Base-by-base conservation (phyloP, 2,113 vertebrate species). In the Seriola quinqueradiata region DNA sequence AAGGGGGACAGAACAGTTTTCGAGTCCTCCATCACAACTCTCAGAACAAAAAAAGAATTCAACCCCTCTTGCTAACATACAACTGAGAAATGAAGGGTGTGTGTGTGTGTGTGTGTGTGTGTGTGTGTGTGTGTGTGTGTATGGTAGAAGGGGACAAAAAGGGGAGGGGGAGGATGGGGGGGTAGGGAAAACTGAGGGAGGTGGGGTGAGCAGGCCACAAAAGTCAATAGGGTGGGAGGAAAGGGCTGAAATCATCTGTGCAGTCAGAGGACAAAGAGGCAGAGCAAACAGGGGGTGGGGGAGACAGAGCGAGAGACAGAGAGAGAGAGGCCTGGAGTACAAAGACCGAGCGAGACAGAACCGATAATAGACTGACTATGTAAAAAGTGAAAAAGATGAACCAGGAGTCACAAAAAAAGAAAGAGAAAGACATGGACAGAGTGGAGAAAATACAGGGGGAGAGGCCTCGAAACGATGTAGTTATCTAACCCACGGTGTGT, bases 221-320 rank as follows among this genome's bases (percentile, higher is more conserved):
- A 90, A 90, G 92, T 90, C 90, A 92, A 92, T 81, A 85, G 86
- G 83, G 77, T 85, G 85, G 87, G 85, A 92, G 87, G 87, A 90
- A 93, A 91, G 79, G 81, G 79, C 87, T 87, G 84, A 92, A 92
- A 91, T 89, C 88, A 90, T 90, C 84, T 87, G 75, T 72, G 65
- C 80, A 92, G 89, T 86, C 74, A 84, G 81, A 87, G 89, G 87
- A 92, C 83, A 92, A 84, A 89, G 87, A 91, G 79, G 54, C 63
- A 87, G 77, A 82, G 70, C 75, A 85, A 91, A 88, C 38, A 87
- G 75, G 63, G 80, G 72, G 68, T 52, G 69, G 81, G 75, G 83
- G 77, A 77, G 32, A 61, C 38, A 52, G 40, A 64, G 54, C 14
- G 72, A 84, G 80, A 78, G 42, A 68, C 54, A 65, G 60, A 77